A percentile compares a stretch with the other conserved stretches of the same genome.
Conservation (phyloP, 1,140 invertebrate genomes). For the Ceratina calcarata region DNA sequence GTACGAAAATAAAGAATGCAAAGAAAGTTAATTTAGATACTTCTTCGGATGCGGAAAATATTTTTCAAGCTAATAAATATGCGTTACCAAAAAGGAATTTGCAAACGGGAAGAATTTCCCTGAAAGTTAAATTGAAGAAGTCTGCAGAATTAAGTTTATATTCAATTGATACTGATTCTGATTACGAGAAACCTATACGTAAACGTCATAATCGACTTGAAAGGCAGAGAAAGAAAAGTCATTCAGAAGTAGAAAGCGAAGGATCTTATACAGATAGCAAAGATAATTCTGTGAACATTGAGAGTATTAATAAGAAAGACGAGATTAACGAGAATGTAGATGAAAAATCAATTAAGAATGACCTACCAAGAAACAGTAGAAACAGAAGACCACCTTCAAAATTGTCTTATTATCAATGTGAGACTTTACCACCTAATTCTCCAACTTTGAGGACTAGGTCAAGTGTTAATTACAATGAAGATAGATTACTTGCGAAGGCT, state of each 20-base stretch:
- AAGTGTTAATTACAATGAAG: conserved; percentile 37
- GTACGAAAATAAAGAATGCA: neutral
- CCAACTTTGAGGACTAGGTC: conserved; percentile 12
- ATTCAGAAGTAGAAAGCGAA: neutral
- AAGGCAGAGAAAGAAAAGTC: neutral
- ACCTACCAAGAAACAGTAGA: conserved; percentile 10
- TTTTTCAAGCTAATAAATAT: conserved; percentile 1
- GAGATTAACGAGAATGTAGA: neutral
- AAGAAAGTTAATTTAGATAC: neutral
- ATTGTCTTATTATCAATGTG: conserved; percentile 35
- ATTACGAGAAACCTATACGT: conserved; percentile 15
- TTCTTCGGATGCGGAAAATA: conserved; percentile 9
- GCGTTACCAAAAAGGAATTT: conserved; percentile 1
- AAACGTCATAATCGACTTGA: neutral
- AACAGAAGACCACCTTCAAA: conserved; percentile 30
- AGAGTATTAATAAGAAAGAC: neutral
- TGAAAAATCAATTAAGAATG: conserved; percentile 8
- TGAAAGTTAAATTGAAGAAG: conserved; percentile 60
- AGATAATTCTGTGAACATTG: neutral
- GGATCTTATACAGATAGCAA: neutral
- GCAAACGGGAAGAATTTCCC: conserved; percentile 16
- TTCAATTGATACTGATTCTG: conserved; percentile 54
- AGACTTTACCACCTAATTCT: neutral
- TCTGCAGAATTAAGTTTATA: conserved; percentile 68
- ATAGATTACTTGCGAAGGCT: conserved; percentile 12